These are phyloP conservation scores for Melanotaenia parkinsoni DNA, from an alignment of 2,797 vertebrate species.

Conservation along the genomic window DNA sequence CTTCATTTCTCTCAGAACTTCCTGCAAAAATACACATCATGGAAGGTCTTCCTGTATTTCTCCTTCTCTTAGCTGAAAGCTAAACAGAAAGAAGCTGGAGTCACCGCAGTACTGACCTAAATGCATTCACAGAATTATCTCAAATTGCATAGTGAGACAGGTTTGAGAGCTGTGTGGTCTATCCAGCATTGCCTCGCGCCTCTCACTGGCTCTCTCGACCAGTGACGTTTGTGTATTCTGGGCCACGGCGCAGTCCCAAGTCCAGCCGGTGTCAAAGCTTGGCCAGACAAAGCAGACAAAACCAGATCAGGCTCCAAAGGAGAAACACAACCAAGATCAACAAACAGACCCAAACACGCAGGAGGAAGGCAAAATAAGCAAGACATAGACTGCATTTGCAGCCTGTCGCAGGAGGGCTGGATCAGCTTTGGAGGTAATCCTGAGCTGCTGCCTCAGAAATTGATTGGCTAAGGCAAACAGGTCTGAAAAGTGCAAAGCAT, in stretches of 20 bases:
- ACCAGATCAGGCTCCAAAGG: constrained; percentile 48
- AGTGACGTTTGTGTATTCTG: constrained; percentile 70
- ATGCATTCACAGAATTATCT: constrained; percentile 35
- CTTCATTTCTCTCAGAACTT: constrained; percentile 65
- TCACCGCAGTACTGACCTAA: constrained; percentile 33
- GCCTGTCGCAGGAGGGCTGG: constrained; percentile 33
- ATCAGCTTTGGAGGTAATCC: constrained; percentile 71
- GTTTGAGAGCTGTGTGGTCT: constrained; percentile 61
- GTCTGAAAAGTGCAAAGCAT: constrained; percentile 41
- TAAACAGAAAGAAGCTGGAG: constrained; percentile 54
- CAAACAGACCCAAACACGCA: constrained; percentile 65
- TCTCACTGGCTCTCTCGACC: constrained; percentile 51
- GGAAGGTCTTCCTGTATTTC: constrained; percentile 59
- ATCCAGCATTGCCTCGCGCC: constrained; percentile 22
- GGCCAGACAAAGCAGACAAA: constrained; percentile 67
- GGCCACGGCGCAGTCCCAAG: constrained; percentile 23
- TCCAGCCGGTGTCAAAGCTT: constrained; percentile 56
- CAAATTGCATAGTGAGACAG: constrained; percentile 37
- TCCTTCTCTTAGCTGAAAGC: constrained; percentile 30
- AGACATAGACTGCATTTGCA: constrained; percentile 24
- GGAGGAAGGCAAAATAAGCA: constrained; percentile 76
- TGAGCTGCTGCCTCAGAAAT: constrained; percentile 69
- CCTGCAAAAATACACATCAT: constrained; percentile 72
- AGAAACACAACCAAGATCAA: constrained; percentile 70
- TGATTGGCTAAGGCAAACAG: constrained; percentile 79